phyloP scores from a whole-genome alignment of 2,797 vertebrate genomes.

The Thamnophis elegans region DNA sequence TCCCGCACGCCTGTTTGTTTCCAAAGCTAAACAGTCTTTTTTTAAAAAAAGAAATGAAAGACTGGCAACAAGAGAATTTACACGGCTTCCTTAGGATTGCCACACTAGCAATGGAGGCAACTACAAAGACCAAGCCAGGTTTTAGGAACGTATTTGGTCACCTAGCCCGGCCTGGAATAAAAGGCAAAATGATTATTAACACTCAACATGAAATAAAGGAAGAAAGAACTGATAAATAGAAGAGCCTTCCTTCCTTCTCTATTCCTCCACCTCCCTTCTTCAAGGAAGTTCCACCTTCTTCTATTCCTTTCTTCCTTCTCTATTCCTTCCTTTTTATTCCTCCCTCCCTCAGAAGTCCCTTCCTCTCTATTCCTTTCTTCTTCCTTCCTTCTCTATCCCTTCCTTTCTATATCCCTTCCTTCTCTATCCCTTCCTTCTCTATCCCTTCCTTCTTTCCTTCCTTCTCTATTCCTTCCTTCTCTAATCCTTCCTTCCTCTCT shows the following conservation, averaged over 20 bases:
- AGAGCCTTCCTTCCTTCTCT: not conserved
- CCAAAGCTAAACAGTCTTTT: constrained; percentile 56
- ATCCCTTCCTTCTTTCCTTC: not conserved
- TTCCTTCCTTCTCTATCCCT: not conserved
- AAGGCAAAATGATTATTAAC: constrained; percentile 67
- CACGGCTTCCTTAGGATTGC: constrained; percentile 35
- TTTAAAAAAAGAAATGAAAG: constrained; percentile 52
- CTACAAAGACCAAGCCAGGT: not conserved
- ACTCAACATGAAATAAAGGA: constrained; percentile 64
- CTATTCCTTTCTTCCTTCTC: too few relatives aligned
- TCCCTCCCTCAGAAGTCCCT: not conserved
- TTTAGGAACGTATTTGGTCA: constrained; percentile 17
- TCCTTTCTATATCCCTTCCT: not conserved
- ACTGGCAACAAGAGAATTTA: constrained; percentile 47
- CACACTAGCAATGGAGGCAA: constrained; percentile 14
- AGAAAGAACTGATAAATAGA: constrained; percentile 70
- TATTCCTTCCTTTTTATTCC: too few relatives aligned
- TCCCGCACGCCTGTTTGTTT: too few relatives aligned
- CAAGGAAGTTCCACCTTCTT: rapidly evolving
- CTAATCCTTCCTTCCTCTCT: not conserved
- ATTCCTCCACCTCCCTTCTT: not conserved
- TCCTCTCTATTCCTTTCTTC: too few relatives aligned
- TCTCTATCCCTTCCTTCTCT: too few relatives aligned
- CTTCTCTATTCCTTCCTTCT: not conserved
- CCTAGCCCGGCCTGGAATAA: constrained; percentile 58